These are phyloP conservation scores for Eupithecia subfuscata DNA, from an alignment of 2,888 invertebrate genomes.

Conservation along the genomic window DNA sequence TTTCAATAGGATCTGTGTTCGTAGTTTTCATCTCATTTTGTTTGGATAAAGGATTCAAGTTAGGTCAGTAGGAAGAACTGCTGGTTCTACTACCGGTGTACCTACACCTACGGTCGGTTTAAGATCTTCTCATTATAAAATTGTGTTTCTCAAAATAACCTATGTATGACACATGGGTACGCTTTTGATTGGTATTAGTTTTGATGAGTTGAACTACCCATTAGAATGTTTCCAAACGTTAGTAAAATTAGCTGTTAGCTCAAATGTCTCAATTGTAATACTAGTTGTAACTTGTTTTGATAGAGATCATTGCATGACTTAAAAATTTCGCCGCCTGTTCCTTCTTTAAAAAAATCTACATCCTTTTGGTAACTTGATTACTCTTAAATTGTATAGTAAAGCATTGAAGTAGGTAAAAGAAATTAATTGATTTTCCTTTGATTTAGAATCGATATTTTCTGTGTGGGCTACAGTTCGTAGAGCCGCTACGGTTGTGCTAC, in stretches of 20 bases:
- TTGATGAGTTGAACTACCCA: background rate
- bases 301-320: background rate
- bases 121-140: background rate
- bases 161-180: background rate
- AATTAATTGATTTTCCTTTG: background rate
- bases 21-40: constrained; percentile 10
- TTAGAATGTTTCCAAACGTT: background rate
- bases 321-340: background rate
- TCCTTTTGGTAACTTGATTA: background rate
- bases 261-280: background rate
- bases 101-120: background rate
- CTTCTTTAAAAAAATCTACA: background rate
- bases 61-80: background rate
- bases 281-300: background rate
- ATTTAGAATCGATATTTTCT: background rate
- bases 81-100: background rate
- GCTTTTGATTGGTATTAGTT: background rate
- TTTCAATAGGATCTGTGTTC: constrained; percentile 13
- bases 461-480: background rate
- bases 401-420: background rate
- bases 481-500: background rate
- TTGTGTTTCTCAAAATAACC: background rate
- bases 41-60: background rate
- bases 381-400: background rate
- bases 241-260: background rate